Conservation (phyloP, 1,140 invertebrate genomes). For the Brachionus koreanus region DNA sequence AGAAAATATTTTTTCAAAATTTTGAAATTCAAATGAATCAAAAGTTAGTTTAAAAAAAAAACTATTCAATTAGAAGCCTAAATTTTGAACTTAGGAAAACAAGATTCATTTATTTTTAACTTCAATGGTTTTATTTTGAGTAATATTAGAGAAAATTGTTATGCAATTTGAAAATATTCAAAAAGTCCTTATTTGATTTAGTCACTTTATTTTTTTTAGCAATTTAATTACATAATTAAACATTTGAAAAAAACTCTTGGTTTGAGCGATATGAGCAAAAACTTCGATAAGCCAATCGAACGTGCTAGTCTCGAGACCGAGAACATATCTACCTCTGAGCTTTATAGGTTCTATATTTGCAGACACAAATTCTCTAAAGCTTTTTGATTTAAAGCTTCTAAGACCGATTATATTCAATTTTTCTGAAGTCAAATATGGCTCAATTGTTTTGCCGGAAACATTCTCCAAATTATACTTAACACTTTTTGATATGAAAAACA, state of each 20-base stretch:
- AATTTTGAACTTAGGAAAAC: background rate
- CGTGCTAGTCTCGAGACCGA: conserved; percentile 2
- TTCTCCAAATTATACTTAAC: background rate
- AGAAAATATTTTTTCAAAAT: background rate
- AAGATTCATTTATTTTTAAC: background rate
- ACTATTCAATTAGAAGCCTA: background rate
- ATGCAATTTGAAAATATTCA: background rate
- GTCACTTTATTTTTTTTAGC: background rate
- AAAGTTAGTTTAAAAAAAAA: background rate
- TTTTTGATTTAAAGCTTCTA: background rate
- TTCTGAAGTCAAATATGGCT: background rate
- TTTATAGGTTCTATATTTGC: background rate
- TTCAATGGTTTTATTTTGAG: background rate
- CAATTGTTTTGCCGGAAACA: background rate
- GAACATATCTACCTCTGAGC: conserved; percentile 4
- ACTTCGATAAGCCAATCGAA: conserved; percentile 16
- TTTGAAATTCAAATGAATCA: background rate
- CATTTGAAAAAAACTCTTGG: conserved; percentile 12
- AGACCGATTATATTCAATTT: conserved; percentile 24
- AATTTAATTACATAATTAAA: conserved; percentile 32
- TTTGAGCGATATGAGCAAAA: conserved; percentile 15
- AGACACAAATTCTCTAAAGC: background rate
- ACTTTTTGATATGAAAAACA: conserved; percentile 11
- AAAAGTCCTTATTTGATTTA: background rate
- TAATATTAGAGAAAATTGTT: background rate